A percentile compares a stretch with the other conserved stretches of the same genome.
phyloP scores from a whole-genome alignment of 2,888 invertebrate genomes.

The Plagiodera versicolora region DNA sequence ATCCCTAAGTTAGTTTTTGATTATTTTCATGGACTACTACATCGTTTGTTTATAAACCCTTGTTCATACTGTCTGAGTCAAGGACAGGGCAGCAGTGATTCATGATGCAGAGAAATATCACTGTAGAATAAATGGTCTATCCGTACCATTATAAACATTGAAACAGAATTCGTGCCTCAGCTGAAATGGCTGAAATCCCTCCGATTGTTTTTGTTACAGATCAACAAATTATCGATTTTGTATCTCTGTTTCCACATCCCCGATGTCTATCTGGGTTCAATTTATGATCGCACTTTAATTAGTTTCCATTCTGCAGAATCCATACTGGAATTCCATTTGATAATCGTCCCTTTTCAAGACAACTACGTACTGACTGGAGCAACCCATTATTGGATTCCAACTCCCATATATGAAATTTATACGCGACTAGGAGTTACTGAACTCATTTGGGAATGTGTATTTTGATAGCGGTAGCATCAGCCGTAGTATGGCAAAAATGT shows the following conservation, averaged over 20 bases:
- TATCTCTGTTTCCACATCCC: neutral
- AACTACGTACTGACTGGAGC: neutral
- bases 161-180: neutral
- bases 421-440: neutral
- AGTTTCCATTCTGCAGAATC: neutral
- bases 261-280: neutral
- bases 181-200: neutral
- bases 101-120: no score
- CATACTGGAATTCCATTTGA: neutral
- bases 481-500: neutral
- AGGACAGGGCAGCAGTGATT: no score
- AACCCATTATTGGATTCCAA: neutral
- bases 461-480: neutral
- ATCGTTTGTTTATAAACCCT: no score
- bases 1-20: no score
- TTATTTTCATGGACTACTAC: no score
- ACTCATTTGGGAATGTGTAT: neutral
- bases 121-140: no score
- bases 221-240: neutral
- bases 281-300: neutral
- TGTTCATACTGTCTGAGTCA: no score
- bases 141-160: neutral
- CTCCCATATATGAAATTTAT: neutral
- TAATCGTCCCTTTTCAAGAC: conserved; percentile 1
- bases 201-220: neutral